Conservation (phyloP, 2,888 invertebrate genomes). For the Dicyrtomina minuta region DNA sequence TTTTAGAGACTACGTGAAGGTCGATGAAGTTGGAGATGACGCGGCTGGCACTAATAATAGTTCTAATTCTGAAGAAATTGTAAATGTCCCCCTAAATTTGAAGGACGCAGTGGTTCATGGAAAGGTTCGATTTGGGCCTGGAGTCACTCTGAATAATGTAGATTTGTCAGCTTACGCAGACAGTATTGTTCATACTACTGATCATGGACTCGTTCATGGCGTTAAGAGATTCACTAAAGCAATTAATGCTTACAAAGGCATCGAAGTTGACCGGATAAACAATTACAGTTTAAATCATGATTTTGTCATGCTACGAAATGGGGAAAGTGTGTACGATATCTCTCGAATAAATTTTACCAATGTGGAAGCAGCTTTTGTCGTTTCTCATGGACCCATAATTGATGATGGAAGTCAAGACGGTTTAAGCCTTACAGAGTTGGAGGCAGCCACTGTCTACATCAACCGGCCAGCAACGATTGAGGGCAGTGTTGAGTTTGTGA, state of each 20-base stretch:
- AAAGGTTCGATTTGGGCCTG: conserved; percentile 31
- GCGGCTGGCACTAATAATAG: neutral
- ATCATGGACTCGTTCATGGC: conserved; percentile 34
- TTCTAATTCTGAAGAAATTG: conserved; percentile 11
- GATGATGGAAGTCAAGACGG: conserved; percentile 35
- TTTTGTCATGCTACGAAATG: conserved; percentile 28
- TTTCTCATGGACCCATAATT: conserved; percentile 10
- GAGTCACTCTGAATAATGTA: conserved; percentile 32
- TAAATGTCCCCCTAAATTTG: conserved; percentile 6
- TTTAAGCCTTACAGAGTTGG: conserved; percentile 21
- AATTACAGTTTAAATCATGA: conserved; percentile 3
- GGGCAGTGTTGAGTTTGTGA: conserved; percentile 26
- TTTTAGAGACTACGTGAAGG: conserved; percentile 24
- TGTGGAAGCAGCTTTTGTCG: conserved; percentile 4
- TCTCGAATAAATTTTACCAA: conserved; percentile 16
- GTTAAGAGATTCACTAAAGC: conserved; percentile 32
- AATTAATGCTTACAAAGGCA: conserved; percentile 24
- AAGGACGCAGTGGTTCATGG: conserved; percentile 31
- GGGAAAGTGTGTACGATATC: neutral
- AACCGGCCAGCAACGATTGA: conserved; percentile 30
- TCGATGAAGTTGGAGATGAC: no score
- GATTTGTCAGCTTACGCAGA: conserved; percentile 36
- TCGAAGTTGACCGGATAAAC: conserved; percentile 16
- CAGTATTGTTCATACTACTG: conserved; percentile 32
- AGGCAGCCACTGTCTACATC: conserved; percentile 36